Evolutionary conservation across 2,888 invertebrate species (phyloP).

Genomic region (Congeria kusceri): DNA sequence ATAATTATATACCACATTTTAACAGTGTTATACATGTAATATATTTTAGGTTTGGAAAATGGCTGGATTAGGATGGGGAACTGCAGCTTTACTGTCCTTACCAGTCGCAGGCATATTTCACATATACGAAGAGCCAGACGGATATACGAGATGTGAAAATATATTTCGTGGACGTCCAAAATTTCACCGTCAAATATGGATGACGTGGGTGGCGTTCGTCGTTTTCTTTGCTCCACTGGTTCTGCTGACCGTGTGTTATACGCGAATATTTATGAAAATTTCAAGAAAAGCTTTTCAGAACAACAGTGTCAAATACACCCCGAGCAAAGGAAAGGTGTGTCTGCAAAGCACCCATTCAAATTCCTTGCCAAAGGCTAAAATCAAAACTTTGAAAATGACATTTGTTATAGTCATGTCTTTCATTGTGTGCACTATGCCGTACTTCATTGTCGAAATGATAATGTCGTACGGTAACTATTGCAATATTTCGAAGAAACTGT

Average conservation of each 20-base stretch:
- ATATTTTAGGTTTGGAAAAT: conserved; percentile 72
- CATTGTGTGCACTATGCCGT: conserved; percentile 83
- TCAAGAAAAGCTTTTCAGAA: conserved; percentile 79
- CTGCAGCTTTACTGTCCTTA: conserved; percentile 75
- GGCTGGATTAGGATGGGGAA: conserved; percentile 78
- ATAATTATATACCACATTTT: no score
- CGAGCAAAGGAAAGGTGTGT: conserved; percentile 77
- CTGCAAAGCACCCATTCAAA: conserved; percentile 81
- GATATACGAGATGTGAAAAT: conserved; percentile 79
- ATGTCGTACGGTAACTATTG: conserved; percentile 81
- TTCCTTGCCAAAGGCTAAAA: conserved; percentile 84
- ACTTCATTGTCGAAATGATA: conserved; percentile 83
- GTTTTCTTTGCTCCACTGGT: conserved; percentile 82
- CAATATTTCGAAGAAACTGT: conserved; percentile 66
- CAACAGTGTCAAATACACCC: conserved; percentile 65
- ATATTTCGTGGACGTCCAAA: conserved; percentile 77
- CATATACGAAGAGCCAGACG: conserved; percentile 59
- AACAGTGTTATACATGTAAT: neutral
- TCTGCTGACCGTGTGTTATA: conserved; percentile 81
- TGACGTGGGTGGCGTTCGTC: conserved; percentile 77
- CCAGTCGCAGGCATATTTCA: conserved; percentile 81
- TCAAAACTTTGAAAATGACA: conserved; percentile 85
- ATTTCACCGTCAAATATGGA: conserved; percentile 79
- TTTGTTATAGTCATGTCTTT: conserved; percentile 84
- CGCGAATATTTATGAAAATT: conserved; percentile 83